phyloP scores from a whole-genome alignment of 1,140 invertebrate species.

The Caenorhabditis inopinata region DNA sequence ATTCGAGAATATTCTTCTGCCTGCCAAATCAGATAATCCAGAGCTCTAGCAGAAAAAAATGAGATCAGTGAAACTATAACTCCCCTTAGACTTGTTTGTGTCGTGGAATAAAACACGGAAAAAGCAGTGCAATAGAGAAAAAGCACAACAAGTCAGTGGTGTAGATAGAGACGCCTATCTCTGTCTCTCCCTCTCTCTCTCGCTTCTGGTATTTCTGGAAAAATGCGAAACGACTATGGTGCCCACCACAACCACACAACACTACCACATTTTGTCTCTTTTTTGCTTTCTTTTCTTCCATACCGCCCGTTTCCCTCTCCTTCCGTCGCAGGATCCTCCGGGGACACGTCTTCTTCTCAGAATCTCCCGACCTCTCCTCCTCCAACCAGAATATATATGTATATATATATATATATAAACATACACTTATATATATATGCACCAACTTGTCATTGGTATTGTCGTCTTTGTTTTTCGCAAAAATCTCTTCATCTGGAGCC shows the following conservation, averaged over 20 bases:
- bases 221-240: not conserved
- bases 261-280: not conserved
- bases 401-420: too few relatives aligned
- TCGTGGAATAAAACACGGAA: not conserved
- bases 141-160: not conserved
- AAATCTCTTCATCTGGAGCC: too few relatives aligned
- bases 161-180: not conserved
- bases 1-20: too few relatives aligned
- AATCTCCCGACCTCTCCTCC: not conserved
- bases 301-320: not conserved
- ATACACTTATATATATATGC: too few relatives aligned
- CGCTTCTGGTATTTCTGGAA: slow-evolving; percentile 16
- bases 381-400: too few relatives aligned
- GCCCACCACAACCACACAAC: too few relatives aligned
- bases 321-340: not conserved
- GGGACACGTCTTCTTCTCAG: not conserved
- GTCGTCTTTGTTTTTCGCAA: too few relatives aligned
- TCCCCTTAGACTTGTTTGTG: not conserved
- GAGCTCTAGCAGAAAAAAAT: too few relatives aligned
- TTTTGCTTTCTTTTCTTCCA: not conserved
- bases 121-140: not conserved
- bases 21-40: too few relatives aligned
- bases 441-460: too few relatives aligned
- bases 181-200: too few relatives aligned
- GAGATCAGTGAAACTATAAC: too few relatives aligned